A percentile compares a stretch with the other conserved stretches of the same genome.
Conservation (phyloP, 2,888 invertebrate genomes). For the Ernsta delagoae region DNA sequence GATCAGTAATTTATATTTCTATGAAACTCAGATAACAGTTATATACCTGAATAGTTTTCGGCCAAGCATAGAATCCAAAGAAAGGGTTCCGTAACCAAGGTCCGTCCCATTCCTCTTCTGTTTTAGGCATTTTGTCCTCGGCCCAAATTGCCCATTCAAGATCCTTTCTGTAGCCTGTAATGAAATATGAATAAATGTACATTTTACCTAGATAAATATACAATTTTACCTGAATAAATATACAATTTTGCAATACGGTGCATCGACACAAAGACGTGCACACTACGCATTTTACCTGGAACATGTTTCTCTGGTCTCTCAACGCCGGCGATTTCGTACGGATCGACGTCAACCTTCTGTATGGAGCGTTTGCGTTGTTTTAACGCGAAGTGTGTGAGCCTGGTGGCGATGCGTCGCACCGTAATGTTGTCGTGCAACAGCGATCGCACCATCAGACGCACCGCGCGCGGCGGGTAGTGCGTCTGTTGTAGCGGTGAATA, state of each 20-base stretch:
- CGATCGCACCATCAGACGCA: slow-evolving; percentile 86
- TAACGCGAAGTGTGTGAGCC: slow-evolving; percentile 86
- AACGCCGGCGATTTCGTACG: slow-evolving; percentile 72
- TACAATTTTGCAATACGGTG: too few species aligned
- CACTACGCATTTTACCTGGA: too few species aligned
- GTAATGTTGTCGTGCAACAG: slow-evolving; percentile 91
- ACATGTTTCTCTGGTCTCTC: slow-evolving; percentile 56
- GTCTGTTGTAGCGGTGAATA: slow-evolving; percentile 90
- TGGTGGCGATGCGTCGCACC: slow-evolving; percentile 89
- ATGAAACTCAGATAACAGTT: too few species aligned
- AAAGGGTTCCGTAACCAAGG: slow-evolving; percentile 88
- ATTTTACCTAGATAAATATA: neutral
- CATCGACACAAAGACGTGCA: too few species aligned
- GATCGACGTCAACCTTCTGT: slow-evolving; percentile 85
- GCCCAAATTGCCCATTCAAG: slow-evolving; percentile 91
- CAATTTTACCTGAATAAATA: too few species aligned
- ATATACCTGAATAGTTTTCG: slow-evolving; percentile 78
- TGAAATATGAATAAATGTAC: neutral
- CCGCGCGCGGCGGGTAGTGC: slow-evolving; percentile 86
- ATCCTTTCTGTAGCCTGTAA: slow-evolving; percentile 86
- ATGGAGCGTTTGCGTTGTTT: slow-evolving; percentile 90
- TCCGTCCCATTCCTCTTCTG: slow-evolving; percentile 90
- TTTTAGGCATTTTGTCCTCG: slow-evolving; percentile 85
- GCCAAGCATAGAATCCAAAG: slow-evolving; percentile 86
- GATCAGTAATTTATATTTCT: too few species aligned